phyloP scores from a whole-genome alignment of 1,140 invertebrate genomes.

The Habropoda laboriosa region DNA sequence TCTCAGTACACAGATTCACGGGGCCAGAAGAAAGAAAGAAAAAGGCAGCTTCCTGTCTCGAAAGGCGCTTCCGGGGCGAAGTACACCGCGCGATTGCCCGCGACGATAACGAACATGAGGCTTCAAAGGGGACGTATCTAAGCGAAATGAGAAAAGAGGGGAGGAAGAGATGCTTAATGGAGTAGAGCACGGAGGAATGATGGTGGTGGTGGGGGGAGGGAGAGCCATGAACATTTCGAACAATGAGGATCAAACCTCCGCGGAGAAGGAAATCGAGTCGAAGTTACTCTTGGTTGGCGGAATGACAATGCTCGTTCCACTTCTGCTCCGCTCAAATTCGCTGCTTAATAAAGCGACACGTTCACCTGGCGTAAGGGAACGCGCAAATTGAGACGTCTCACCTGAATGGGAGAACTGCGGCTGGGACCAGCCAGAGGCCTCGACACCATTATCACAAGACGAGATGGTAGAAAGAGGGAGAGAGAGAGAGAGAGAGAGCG shows the following conservation, averaged over 20 bases:
- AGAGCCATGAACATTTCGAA: not conserved
- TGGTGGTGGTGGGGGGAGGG: too few relatives aligned
- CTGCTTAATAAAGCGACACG: conserved; percentile 12
- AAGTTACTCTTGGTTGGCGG: conserved; percentile 12
- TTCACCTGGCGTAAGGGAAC: conserved; percentile 6
- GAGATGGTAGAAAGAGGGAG: too few relatives aligned
- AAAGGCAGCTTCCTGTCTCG: not conserved
- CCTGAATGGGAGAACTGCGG: not conserved
- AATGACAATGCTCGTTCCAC: conserved; percentile 28
- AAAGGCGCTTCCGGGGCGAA: too few relatives aligned
- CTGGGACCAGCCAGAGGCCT: not conserved
- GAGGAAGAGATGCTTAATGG: conserved; percentile 9
- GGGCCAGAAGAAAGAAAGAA: not conserved
- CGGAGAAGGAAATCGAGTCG: conserved; percentile 4
- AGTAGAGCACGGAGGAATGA: too few relatives aligned
- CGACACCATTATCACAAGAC: not conserved
- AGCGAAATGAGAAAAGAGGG: not conserved
- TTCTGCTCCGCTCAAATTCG: conserved; percentile 1
- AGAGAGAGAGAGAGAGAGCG: not conserved
- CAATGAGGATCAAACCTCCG: conserved; percentile 13
- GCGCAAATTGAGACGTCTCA: conserved; percentile 30
- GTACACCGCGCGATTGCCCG: not conserved
- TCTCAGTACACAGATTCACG: too few relatives aligned
- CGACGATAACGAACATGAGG: not conserved
- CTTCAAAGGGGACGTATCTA: not conserved